Evolutionary conservation across 1,140 invertebrate genomes (phyloP).

Genomic region (Camponotus vicinus): DNA sequence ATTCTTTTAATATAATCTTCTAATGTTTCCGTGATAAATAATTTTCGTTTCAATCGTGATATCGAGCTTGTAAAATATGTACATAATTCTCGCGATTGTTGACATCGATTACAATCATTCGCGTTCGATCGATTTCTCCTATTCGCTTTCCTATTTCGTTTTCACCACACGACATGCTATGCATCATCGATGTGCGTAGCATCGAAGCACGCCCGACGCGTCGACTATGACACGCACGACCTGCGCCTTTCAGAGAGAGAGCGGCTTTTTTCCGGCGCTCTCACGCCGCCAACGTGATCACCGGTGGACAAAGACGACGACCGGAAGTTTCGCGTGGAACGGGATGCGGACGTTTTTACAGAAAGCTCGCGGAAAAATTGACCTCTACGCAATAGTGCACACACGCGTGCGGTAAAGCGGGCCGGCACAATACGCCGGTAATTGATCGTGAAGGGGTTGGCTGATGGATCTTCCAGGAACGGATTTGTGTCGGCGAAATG

Average conservation of each 20-base stretch:
- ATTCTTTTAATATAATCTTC: background rate
- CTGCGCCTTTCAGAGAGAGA: constrained; percentile 64
- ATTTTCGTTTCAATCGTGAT: background rate
- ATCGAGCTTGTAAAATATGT: background rate
- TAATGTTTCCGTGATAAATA: background rate
- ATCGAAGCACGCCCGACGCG: constrained; percentile 7
- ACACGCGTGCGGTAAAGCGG: constrained; percentile 25
- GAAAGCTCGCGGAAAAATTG: constrained; percentile 65
- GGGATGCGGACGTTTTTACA: constrained; percentile 60
- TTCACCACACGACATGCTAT: background rate
- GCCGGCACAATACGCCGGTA: constrained; percentile 59
- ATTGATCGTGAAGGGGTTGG: constrained; percentile 66
- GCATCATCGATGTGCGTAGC: constrained; percentile 1
- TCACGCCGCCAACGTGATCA: constrained; percentile 20
- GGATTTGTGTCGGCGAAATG: constrained; percentile 34
- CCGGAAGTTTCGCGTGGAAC: constrained; percentile 70
- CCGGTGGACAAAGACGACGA: constrained; percentile 5
- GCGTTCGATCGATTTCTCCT: constrained; percentile 13
- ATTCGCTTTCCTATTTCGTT: constrained; percentile 28
- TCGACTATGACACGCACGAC: constrained; percentile 68
- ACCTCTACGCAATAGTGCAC: constrained; percentile 32
- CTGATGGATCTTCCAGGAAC: constrained; percentile 64
- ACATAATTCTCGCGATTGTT: background rate
- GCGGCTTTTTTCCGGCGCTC: constrained; percentile 1
- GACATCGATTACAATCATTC: constrained; percentile 1